Evolutionary conservation across 2,888 invertebrate species (phyloP).

Genomic region (Microplitis deprimator): DNA sequence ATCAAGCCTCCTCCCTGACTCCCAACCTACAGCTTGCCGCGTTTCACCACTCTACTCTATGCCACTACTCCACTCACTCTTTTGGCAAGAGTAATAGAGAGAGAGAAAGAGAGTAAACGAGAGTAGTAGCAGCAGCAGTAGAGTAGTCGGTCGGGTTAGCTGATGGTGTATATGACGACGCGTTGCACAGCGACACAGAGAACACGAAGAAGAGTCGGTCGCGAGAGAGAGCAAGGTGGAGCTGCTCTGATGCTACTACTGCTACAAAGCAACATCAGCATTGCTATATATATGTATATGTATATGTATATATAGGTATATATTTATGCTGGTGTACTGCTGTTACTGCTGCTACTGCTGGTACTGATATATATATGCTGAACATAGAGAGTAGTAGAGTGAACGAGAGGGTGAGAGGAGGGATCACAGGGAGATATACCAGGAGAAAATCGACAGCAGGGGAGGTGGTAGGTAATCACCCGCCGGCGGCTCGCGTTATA

Average conservation of each 20-base stretch:
- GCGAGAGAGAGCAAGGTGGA: conserved; percentile 40
- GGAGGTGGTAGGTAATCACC: conserved; percentile 70
- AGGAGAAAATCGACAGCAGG: conserved; percentile 31
- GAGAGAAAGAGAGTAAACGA: not conserved
- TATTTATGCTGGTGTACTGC: not conserved
- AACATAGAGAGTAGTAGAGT: conserved; percentile 16
- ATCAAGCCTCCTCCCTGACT: not conserved
- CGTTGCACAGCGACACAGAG: not conserved
- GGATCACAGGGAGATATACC: conserved; percentile 47
- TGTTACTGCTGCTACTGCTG: not conserved
- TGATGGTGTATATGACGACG: not conserved
- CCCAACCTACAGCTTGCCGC: not conserved
- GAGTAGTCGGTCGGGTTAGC: not conserved
- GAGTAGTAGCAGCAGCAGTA: not conserved
- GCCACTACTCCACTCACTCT: not conserved
- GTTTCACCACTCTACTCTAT: not conserved
- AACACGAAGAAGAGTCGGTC: conserved; percentile 11
- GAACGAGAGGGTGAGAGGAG: conserved; percentile 34
- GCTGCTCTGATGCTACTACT: conserved; percentile 2
- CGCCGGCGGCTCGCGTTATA: conserved; percentile 71
- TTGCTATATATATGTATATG: not conserved
- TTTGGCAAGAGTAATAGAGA: not conserved
- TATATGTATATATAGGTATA: not conserved
- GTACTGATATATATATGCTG: not conserved
- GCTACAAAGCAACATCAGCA: conserved; percentile 3